A percentile compares a stretch with the other conserved stretches of the same genome.
These are phyloP conservation scores for Tamandua tetradactyla DNA, from an alignment of 2,797 vertebrate genomes.

Conservation along the genomic window DNA sequence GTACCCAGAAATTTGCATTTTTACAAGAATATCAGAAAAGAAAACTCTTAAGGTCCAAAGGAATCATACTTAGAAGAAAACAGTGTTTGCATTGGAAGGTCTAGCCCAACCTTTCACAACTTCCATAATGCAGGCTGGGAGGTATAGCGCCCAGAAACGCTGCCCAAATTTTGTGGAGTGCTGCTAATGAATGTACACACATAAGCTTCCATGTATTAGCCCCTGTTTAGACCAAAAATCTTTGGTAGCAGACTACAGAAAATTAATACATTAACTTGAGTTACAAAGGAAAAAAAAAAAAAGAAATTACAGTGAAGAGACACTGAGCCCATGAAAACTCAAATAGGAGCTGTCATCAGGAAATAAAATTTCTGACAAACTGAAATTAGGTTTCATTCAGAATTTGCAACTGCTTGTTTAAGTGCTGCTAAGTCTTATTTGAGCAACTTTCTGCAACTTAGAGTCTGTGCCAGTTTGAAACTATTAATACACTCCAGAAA, in stretches of 20 bases:
- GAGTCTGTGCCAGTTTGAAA: no score
- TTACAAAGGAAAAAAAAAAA: background rate
- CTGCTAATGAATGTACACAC: background rate
- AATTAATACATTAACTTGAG: background rate
- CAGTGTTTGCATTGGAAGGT: background rate
- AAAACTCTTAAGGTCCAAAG: background rate
- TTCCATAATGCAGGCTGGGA: background rate
- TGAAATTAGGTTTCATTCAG: background rate
- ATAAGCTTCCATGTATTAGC: background rate
- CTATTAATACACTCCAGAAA: no score
- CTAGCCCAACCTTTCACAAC: background rate
- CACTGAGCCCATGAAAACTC: background rate
- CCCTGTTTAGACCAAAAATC: background rate
- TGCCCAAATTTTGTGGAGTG: background rate
- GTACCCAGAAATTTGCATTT: background rate
- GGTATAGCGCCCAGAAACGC: background rate
- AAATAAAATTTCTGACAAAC: background rate
- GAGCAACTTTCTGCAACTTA: background rate
- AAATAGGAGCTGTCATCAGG: background rate
- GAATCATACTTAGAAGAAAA: background rate
- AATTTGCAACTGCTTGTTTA: background rate
- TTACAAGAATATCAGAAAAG: background rate
- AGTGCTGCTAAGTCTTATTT: no score
- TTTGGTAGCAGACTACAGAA: constrained; percentile 14
- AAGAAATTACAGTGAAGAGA: background rate